Evolutionary conservation across 2,113 vertebrate genomes (phyloP).

Genomic region (Cryptomyrus ogoouensis): DNA sequence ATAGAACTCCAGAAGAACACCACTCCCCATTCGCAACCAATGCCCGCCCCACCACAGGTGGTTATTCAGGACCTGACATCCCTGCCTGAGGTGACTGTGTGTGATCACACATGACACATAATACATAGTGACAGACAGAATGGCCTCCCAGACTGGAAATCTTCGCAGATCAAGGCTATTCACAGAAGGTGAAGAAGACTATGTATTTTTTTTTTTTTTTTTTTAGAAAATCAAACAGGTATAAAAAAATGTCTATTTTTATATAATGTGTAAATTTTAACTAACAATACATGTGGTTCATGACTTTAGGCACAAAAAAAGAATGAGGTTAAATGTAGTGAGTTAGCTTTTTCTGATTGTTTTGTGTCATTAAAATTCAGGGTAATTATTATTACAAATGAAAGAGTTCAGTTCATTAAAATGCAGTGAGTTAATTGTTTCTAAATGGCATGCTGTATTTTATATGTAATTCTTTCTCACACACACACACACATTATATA

Average conservation of each 20-base stretch:
- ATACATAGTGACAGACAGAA: no score
- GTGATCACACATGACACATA: constrained; percentile 33
- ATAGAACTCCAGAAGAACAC: constrained; percentile 33
- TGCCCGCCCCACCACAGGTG: constrained; percentile 14
- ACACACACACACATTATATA: background rate
- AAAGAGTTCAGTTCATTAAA: background rate
- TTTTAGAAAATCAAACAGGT: background rate
- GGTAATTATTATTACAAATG: constrained; percentile 8
- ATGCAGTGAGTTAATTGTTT: background rate
- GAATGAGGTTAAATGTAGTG: background rate
- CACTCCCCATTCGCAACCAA: background rate
- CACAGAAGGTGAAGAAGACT: background rate
- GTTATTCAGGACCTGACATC: constrained; percentile 32
- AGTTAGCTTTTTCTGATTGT: constrained; percentile 1
- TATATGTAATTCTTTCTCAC: background rate
- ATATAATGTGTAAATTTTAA: constrained; percentile 12
- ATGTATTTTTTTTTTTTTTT: constrained; percentile 1
- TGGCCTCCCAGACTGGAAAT: background rate
- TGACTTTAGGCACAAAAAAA: constrained; percentile 3
- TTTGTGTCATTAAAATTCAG: constrained; percentile 7
- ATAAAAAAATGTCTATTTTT: constrained; percentile 9
- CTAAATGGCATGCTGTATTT: background rate
- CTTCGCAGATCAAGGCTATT: background rate
- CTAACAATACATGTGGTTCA: constrained; percentile 9
- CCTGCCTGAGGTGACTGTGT: constrained; percentile 22